Evolutionary conservation across 1,140 invertebrate genomes (phyloP).

Genomic region (Nephotettix cincticeps): DNA sequence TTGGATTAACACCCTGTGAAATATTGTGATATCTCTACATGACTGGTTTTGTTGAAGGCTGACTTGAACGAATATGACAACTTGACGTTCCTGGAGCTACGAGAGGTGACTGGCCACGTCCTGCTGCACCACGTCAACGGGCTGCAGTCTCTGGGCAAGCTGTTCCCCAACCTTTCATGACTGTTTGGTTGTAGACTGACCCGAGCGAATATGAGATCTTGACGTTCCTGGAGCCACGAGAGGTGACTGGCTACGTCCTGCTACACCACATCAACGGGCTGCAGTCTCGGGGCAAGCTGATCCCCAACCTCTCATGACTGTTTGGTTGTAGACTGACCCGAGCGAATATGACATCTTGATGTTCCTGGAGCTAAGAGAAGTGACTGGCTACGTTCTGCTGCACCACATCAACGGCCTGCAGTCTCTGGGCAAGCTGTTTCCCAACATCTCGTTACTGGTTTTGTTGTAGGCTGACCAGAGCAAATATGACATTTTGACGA

Average conservation of each 20-base stretch:
- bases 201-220: slow-evolving; percentile 54
- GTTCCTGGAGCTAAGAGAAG: slow-evolving; percentile 67
- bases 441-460: too few species aligned
- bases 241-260: slow-evolving; percentile 67
- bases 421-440: slow-evolving; percentile 82
- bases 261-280: slow-evolving; percentile 75
- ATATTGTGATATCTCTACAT: too few species aligned
- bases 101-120: slow-evolving; percentile 65
- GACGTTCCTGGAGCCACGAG: slow-evolving; percentile 63
- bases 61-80: slow-evolving; percentile 52
- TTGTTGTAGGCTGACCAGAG: slow-evolving; percentile 43
- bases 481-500: slow-evolving; percentile 57
- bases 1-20: too few species aligned
- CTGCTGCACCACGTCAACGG: slow-evolving; percentile 69
- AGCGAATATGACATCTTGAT: slow-evolving; percentile 54
- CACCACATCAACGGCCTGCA: slow-evolving; percentile 75
- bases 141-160: slow-evolving; percentile 70
- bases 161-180: slow-evolving; percentile 98
- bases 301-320: slow-evolving; percentile 94
- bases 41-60: too few species aligned
- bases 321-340: slow-evolving; percentile 42
- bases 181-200: too few species aligned
- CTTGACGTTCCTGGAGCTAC: slow-evolving; percentile 63
- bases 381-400: slow-evolving; percentile 65
- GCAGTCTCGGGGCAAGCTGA: slow-evolving; percentile 75